Percentiles rank a stretch among this genome's conserved stretches.
Evolutionary conservation across 2,888 invertebrate genomes (phyloP).

Genomic region (Operophtera brumata): DNA sequence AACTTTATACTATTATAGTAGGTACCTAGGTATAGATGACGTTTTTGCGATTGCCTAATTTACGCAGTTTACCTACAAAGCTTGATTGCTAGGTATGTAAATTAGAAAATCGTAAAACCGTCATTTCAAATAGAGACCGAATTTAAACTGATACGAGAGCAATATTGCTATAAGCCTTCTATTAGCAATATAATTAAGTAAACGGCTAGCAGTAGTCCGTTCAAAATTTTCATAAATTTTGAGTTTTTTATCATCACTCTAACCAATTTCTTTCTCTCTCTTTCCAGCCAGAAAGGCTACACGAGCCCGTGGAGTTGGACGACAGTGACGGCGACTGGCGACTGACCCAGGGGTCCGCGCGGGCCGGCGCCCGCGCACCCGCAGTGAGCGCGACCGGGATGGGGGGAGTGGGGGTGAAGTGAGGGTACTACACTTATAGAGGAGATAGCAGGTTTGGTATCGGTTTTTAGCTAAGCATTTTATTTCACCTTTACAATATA

Average conservation of each 20-base stretch:
- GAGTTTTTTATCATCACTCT: neutral
- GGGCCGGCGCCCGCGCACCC: slow-evolving; percentile 72
- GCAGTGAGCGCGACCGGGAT: slow-evolving; percentile 51
- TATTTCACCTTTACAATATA: neutral
- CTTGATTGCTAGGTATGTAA: no score
- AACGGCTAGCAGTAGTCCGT: no score
- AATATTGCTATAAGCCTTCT: no score
- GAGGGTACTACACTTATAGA: slow-evolving; percentile 8
- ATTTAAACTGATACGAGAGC: no score
- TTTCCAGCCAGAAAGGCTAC: slow-evolving; percentile 82
- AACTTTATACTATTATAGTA: no score
- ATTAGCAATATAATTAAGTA: no score
- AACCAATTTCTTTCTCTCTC: slow-evolving; percentile 27
- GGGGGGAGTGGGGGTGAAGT: slow-evolving; percentile 19
- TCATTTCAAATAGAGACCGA: no score
- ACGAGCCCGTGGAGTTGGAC: slow-evolving; percentile 84
- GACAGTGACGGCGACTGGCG: slow-evolving; percentile 82
- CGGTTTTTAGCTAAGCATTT: neutral
- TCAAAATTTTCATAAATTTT: no score
- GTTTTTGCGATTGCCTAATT: no score
- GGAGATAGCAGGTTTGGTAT: neutral
- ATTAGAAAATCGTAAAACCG: no score
- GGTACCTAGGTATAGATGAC: no score
- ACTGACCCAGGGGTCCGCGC: slow-evolving; percentile 83
- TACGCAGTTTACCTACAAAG: no score